Base-by-base conservation (phyloP, 2,113 vertebrate genomes). In the Fukomys damarensis region DNA sequence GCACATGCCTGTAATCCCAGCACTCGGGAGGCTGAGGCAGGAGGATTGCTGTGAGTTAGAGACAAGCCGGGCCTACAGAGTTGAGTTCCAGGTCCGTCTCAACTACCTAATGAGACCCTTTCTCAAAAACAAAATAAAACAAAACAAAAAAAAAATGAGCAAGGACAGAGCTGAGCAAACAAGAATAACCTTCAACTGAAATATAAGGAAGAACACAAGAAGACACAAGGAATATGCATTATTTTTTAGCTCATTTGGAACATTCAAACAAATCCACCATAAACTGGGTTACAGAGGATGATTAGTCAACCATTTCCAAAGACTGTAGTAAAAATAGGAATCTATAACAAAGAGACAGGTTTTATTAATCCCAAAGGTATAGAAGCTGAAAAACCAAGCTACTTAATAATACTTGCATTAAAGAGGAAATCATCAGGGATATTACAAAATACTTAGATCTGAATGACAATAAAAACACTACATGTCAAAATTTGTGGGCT, bases 401-500 rank as follows among this genome's bases (percentile, higher is more conserved):
- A 91, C 61, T 94, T 97, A 96, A 93, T 94, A 89, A 89, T 56
- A 93, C 43, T 92, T 91, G 22, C 81, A 46, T 94, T 96, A 94
- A 96, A 89, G 14, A 96, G 94, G 54, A 95, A 97, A 93, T 90
- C 87, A 95, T 58, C 88, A 7, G 52, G 82, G 49, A 94, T 91
- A 96, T 97, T 91, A 91, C 46, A 70, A 96, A 96, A 95, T 86
- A 90, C 52, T 95, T 94, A 82, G 54, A 96, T 35, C 28, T 86
- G 79, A 96, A 86, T 91, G 92, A 94, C 91, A 95, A 81, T 95
- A 91, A 97, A 96, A 97, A 91, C 38, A 88, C 59, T 43, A 72
- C 86, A 66, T 93, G 82, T 95, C 86, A 94, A 97, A 92, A 93
- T 88, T 65, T 88, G 52, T 66, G 32, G 86, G 74, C 87, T 49